Percentiles rank a stretch among this genome's conserved stretches.
Conservation (phyloP, 1,140 invertebrate species). For the Halesus radiatus region DNA sequence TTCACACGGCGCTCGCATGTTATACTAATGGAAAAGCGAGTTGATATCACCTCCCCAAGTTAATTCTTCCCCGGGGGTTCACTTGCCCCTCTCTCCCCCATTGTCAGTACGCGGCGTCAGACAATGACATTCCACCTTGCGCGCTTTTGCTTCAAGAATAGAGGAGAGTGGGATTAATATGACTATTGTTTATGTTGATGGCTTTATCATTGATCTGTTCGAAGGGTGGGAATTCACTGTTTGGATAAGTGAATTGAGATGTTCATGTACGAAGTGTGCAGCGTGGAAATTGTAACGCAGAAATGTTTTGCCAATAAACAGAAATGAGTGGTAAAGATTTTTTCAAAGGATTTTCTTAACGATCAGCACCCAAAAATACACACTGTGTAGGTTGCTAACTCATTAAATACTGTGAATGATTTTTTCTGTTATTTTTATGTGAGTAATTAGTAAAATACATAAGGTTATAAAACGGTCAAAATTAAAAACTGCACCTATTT, state of each 20-base stretch:
- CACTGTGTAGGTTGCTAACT: too few species aligned
- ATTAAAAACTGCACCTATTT: too few species aligned
- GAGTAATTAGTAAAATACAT: too few species aligned
- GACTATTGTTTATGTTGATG: constrained; percentile 24
- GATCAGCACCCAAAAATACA: too few species aligned
- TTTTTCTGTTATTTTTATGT: too few species aligned
- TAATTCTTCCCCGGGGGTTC: constrained; percentile 25
- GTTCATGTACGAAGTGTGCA: not conserved
- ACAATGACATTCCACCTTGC: constrained; percentile 7
- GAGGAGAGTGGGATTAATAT: constrained; percentile 16
- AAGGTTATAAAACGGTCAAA: too few species aligned
- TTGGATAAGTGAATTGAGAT: not conserved
- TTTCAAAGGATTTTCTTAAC: too few species aligned
- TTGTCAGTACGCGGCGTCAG: not conserved
- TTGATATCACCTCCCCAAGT: constrained; percentile 27
- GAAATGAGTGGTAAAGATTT: too few species aligned
- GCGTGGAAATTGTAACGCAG: too few species aligned
- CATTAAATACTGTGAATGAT: too few species aligned
- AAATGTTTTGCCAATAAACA: too few species aligned
- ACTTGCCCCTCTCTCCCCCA: not conserved
- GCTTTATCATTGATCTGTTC: not conserved
- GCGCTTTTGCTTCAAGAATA: not conserved
- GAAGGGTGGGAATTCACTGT: not conserved
- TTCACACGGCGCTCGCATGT: constrained; percentile 28
- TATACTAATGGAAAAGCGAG: constrained; percentile 39